Percentiles rank a stretch among this genome's conserved stretches.
Conservation (phyloP, 2,113 vertebrate species). For the Tyrannus savana region DNA sequence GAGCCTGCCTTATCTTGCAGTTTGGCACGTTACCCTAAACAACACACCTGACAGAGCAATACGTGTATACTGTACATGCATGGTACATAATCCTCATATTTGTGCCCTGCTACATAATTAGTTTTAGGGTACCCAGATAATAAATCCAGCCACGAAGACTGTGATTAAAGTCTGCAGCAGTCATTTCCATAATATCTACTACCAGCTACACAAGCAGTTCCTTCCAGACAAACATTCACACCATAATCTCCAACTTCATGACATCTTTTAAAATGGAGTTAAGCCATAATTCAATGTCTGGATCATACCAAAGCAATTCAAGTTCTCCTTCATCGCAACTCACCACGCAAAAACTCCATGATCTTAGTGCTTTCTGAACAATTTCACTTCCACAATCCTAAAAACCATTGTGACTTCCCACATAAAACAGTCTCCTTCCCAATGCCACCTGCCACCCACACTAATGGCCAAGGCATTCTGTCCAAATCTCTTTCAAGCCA, state of each 20-base stretch:
- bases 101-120: too few relatives aligned
- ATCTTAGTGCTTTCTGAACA: background rate
- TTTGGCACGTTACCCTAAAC: background rate
- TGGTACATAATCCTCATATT: background rate
- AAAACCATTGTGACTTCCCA: background rate
- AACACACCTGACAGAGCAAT: background rate
- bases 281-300: background rate
- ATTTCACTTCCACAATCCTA: background rate
- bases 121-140: background rate
- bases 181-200: background rate
- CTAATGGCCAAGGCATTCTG: background rate
- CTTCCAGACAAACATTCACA: background rate
- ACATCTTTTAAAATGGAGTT: background rate
- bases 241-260: background rate
- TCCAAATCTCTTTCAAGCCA: background rate
- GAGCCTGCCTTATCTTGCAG: background rate
- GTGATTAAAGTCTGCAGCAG: background rate
- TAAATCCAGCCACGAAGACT: background rate
- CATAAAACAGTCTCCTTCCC: background rate
- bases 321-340: background rate
- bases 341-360: background rate
- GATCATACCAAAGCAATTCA: rapidly evolving
- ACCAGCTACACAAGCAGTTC: background rate
- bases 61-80: rapidly evolving
- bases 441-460: background rate